Evolutionary conservation across 2,113 vertebrate species (phyloP).

Genomic region (Monarcha castaneiventris): DNA sequence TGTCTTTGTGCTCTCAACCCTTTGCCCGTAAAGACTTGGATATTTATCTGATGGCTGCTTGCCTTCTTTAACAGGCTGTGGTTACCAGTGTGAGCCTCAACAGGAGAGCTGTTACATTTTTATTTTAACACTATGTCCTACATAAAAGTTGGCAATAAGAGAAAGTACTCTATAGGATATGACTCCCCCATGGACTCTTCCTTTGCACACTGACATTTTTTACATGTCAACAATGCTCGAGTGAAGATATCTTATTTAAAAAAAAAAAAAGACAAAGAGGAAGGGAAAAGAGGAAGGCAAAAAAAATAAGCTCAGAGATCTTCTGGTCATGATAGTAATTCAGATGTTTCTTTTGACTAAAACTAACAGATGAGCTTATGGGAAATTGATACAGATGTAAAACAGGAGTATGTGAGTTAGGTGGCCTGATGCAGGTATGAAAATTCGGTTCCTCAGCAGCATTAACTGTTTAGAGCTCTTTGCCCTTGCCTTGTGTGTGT

Average conservation of each 20-base stretch:
- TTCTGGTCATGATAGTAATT: neutral
- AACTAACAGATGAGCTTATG: neutral
- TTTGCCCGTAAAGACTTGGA: neutral
- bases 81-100: neutral
- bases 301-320: neutral
- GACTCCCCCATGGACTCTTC: neutral
- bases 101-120: conserved; percentile 31
- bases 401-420: neutral
- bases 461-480: neutral
- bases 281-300: neutral
- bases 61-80: neutral
- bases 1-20: neutral
- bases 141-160: conserved; percentile 45
- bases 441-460: neutral
- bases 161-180: neutral
- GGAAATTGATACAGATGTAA: neutral
- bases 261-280: neutral
- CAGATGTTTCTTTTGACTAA: neutral
- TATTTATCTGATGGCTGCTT: conserved; percentile 4
- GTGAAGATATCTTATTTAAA: neutral
- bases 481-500: neutral
- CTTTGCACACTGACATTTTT: neutral
- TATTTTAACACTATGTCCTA: conserved; percentile 24
- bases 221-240: neutral
- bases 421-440: neutral